Evolutionary conservation across 2,888 invertebrate species (phyloP), one percentile per base, ranked within the genome.

Genomic region (Octonoba sinensis): DNA sequence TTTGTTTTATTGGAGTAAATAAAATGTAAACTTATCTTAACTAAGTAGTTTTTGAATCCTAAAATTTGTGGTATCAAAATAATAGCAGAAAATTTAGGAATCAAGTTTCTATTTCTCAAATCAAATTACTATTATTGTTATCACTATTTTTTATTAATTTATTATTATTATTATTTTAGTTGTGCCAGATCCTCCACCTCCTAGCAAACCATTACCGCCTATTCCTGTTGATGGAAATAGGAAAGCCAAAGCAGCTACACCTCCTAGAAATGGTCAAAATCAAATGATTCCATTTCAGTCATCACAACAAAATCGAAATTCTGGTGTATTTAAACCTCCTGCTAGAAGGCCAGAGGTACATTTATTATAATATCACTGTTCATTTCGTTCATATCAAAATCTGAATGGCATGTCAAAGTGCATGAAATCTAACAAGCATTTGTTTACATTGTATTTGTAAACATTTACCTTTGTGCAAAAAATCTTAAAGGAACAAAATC

Each of bases 161-260:
- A 16, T 27, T 60, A 8, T 27, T 27, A 60, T n/a, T 27, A 27
- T 60, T 3, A 57, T 62, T 62, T 85, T 86, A 88, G 94, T 95
- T 88, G 95, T 95, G 88, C 95, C 95, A 87, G 96, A 96, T 89
- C 95, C 95, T 86, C 94, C 93, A 88, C 92, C 92, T 85, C 93
- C 93, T 85, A 83, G 78, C 66, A 85, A 85, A 65, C 95, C 95
- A 83, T 91, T 95, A 87, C 95, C 95, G 65, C 95, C 95, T 3
- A 84, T 86, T 64, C 86, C 86, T 20, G 75, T 82, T 46, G 85
- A 85, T 67, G 78, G 84, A 13, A 86, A 86, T 49, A 84, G 86
- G 69, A 74, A 79, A 71, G 88, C 84, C 83, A 88, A 88, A 82
- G 87, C 87, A n/a, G 86, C 86, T 3, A 87, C 87, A 13, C 87